These are phyloP conservation scores for Ammodytes marinus DNA, from an alignment of 2,113 vertebrate genomes.

Conservation along the genomic window DNA sequence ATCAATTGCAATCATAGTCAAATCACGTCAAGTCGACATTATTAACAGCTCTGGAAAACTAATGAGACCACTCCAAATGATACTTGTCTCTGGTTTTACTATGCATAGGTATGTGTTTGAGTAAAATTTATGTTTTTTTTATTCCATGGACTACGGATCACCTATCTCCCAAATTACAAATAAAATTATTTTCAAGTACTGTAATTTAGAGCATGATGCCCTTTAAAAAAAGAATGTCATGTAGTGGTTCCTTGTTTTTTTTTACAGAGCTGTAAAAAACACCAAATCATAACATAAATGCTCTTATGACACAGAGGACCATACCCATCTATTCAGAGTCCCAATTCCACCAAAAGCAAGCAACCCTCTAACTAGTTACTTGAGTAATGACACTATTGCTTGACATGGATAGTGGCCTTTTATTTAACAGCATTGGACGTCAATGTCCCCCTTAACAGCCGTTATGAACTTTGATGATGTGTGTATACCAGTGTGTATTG, in stretches of 20 bases:
- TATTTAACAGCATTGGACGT: neutral
- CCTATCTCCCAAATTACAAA: too few relatives aligned
- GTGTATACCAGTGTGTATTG: constrained; percentile 17
- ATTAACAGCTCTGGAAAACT: neutral
- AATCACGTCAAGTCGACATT: neutral
- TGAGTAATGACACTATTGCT: neutral
- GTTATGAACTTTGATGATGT: neutral
- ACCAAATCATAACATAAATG: too few relatives aligned
- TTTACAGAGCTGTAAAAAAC: too few relatives aligned
- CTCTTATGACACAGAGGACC: too few relatives aligned
- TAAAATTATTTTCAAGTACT: too few relatives aligned
- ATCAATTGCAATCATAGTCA: neutral
- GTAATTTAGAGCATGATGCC: too few relatives aligned
- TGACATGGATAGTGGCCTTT: constrained; percentile 21
- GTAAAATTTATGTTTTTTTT: too few relatives aligned
- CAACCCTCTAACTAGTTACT: neutral
- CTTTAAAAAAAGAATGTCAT: too few relatives aligned
- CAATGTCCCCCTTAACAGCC: neutral
- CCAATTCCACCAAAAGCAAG: neutral
- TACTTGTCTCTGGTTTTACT: neutral
- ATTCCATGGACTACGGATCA: too few relatives aligned
- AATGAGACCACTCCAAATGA: neutral
- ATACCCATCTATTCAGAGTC: too few relatives aligned
- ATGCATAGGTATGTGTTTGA: too few relatives aligned
- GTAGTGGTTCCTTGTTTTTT: too few relatives aligned